Base-by-base conservation (phyloP, 1,140 invertebrate genomes). In the Lordiphosa clarofinis region DNA sequence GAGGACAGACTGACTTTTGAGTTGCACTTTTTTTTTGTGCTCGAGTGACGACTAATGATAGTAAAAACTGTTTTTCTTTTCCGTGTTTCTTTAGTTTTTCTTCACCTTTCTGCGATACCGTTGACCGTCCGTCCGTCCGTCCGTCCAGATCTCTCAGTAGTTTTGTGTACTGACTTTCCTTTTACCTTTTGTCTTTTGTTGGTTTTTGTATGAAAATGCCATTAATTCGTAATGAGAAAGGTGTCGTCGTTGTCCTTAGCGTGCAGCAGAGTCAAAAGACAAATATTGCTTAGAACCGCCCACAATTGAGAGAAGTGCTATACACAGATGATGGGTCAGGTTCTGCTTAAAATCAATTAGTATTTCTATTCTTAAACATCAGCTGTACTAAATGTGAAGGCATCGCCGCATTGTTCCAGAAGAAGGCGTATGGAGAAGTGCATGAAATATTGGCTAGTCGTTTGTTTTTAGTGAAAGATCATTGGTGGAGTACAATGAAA, bases 151-250 rank as follows among this genome's bases (percentile, higher is more conserved):
- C 40, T 33, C 13, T 49, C 38, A 11, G 28, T 58, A 54, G 38
- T 68, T 53, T 52, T 35, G 24, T 49, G 21, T 5, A 24, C 21
- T 71, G 73, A 75, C 73, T 75, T 66, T 59, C 71, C 40, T 62
- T 44, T 54, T 56, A 40, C 37, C 28, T 46, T 39, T 50, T 76
- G 43, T 40, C 66, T 42, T 57, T 71, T 75, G 56, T 62, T 52
- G 35, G 24, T 11, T 33, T 36, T 42, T 35, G 38, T 37, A 35
- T 53, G 28, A 66, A 73, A 68, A 86, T 86, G 40, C 68, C 81
- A 86, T 86, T 86, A 86, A 86, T 86, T 86, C 61, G 74, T 86
- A 81, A 86, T 86, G 81, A 76, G 81, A 86, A 86, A 86, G 81
- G 81, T 86, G 81, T 86, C 74, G 79, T 40, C 73, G 62, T 24